Evolutionary conservation across 2,797 vertebrate species (phyloP), one percentile per base, ranked within the genome.

Genomic region (Ctenopoma multispine): DNA sequence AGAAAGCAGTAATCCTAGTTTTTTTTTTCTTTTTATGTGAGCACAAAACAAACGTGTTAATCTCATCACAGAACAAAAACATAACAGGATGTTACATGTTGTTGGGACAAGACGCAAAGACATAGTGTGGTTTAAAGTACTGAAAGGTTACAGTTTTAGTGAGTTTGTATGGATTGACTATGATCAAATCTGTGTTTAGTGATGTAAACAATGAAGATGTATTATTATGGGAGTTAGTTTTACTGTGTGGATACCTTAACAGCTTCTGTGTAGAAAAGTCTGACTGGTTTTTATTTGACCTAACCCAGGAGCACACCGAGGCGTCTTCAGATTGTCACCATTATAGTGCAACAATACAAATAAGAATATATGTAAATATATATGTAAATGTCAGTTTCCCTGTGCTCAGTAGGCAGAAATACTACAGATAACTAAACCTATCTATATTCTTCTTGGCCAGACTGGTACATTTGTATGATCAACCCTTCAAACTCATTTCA

Each of bases 401-500:
- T 24, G 24, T 24, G 24, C 24, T 24, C 24, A 24, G 2, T 24
- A 24, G 24, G 24, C 24, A 24, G 24, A 24, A 2, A 24, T 24
- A 24, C 24, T 24, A 24, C 4, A 24, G 2, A 24, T 24, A 24
- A 24, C 24, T 24, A 24, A 24, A 24, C 4, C 24, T 24, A 24
- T 24, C 24, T 24, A 34, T 41, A 14, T 60, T 63, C 41, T 38
- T 11, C 36, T 11, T 9, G 18, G 24, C 10, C 51, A 11, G 36
- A 47, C 48, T 34, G 3, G 23, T 41, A 41, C 66, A 69, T 69
- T 49, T 47, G 61, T 46, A 43, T 67, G 54, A 53, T 55, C 15
- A 56, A 24, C 29, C 38, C 66, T 23, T 17, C 38, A 54, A 21
- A 41, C 58, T 80, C 36, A 65, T 74, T 78, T 75, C 31, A 66